These are phyloP conservation scores for Ypsolopha sequella DNA, from an alignment of 2,888 invertebrate genomes.

Conservation along the genomic window DNA sequence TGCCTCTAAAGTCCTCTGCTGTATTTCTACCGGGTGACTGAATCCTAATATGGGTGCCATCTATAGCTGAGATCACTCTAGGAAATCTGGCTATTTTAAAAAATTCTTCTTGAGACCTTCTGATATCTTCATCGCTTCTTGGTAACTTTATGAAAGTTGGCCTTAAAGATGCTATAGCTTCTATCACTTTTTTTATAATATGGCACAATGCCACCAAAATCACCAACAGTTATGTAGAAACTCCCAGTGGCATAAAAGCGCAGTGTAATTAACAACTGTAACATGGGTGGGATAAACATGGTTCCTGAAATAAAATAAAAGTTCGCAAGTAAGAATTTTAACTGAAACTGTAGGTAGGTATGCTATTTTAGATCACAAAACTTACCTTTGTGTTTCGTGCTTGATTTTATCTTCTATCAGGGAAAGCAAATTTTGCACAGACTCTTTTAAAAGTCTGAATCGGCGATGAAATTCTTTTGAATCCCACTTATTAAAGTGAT, in stretches of 20 bases:
- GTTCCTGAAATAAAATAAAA: background rate
- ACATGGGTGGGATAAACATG: conserved; percentile 5
- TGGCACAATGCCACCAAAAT: conserved; percentile 9
- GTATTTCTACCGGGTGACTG: conserved; percentile 9
- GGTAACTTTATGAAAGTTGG: conserved; percentile 7
- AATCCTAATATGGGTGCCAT: conserved; percentile 9
- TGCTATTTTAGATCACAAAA: background rate
- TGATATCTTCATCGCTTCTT: conserved; percentile 6
- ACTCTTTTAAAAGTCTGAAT: conserved; percentile 6
- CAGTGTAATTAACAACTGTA: background rate
- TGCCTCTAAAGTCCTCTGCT: conserved; percentile 10
- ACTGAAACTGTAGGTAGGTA: background rate
- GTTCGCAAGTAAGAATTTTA: background rate
- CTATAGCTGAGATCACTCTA: conserved; percentile 9
- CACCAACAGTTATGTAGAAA: conserved; percentile 9
- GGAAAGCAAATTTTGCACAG: conserved; percentile 2
- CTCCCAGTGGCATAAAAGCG: conserved; percentile 10
- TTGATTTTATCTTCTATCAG: conserved; percentile 6
- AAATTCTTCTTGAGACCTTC: conserved; percentile 6
- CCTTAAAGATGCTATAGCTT: conserved; percentile 7
- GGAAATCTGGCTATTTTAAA: conserved; percentile 11
- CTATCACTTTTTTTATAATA: conserved; percentile 9
- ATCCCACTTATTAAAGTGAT: conserved; percentile 4
- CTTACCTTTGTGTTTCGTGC: conserved; percentile 5
- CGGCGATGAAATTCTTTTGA: conserved; percentile 5